phyloP scores from a whole-genome alignment of 2,888 invertebrate species.

The Coleophora deauratella region DNA sequence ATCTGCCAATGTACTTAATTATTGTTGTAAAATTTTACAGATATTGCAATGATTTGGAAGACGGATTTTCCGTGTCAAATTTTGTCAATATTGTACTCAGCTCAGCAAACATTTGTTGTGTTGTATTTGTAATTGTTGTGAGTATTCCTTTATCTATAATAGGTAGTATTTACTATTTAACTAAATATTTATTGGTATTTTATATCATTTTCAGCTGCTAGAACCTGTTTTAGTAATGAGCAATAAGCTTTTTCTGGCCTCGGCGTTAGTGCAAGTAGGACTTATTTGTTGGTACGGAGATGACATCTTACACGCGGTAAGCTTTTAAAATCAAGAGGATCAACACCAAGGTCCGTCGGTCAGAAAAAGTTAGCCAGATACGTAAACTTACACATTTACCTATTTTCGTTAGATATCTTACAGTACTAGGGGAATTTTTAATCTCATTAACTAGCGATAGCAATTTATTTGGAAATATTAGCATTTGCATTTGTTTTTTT shows the following conservation, averaged over 20 bases:
- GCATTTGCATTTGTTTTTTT: too few species aligned
- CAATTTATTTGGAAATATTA: too few species aligned
- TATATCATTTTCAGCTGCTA: constrained; percentile 49
- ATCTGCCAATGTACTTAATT: too few species aligned
- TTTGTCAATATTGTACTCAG: constrained; percentile 57
- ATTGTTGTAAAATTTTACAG: too few species aligned
- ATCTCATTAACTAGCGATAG: too few species aligned
- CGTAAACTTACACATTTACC: too few species aligned
- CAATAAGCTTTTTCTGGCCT: constrained; percentile 54
- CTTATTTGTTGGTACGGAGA: constrained; percentile 66
- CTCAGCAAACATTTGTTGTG: constrained; percentile 62
- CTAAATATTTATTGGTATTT: background rate
- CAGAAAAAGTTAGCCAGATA: too few species aligned
- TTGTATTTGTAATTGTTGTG: constrained; percentile 60
- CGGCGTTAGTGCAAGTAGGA: constrained; percentile 59
- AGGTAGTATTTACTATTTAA: background rate
- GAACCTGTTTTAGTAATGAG: constrained; percentile 55
- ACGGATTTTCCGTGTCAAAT: constrained; percentile 53
- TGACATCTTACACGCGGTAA: constrained; percentile 57
- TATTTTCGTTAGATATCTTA: too few species aligned
- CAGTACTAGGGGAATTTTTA: too few species aligned
- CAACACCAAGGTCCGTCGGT: too few species aligned
- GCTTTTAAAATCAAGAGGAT: constrained; percentile 14
- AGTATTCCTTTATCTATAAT: constrained; percentile 18
- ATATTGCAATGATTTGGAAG: constrained; percentile 58